Conservation (phyloP, 2,113 vertebrate species). For the chimpanzee (Pan troglodytes) region NHGRI_mPanTro3-v2.1_pri NC_072398.2:171953501-171954000, state of each 20-base stretch:
- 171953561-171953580: background rate
- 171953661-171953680: background rate
- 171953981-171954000: background rate
- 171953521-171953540: background rate
- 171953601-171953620: background rate
- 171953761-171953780: too few species aligned
- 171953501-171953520: background rate
- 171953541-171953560: background rate
- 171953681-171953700: background rate
- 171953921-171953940: background rate
- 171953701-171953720: background rate
- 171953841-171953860: too few species aligned
- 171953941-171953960: background rate
- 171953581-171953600: background rate
- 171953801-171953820: too few species aligned
- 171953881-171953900: background rate
- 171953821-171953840: too few species aligned
- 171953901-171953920: background rate
- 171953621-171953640: background rate
- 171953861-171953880: too few species aligned
- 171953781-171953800: too few species aligned
- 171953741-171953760: too few species aligned
- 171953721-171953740: background rate
- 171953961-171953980: background rate
- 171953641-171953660: constrained; percentile 3